Evolutionary conservation across 2,888 invertebrate genomes (phyloP).

Genomic region (Osedax fenrisi): DNA sequence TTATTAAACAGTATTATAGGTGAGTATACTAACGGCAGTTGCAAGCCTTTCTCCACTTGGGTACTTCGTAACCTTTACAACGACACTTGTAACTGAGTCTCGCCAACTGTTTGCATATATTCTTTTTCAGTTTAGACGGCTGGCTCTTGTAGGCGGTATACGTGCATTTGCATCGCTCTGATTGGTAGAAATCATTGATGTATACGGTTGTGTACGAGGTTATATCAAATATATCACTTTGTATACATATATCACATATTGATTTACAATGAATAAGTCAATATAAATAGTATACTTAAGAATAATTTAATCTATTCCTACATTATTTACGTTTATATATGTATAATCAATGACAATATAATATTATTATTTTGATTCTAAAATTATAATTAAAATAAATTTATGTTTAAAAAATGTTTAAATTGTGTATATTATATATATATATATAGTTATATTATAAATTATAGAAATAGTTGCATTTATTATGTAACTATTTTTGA

Average conservation of each 20-base stretch:
- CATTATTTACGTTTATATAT: no score
- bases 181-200: no score
- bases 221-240: no score
- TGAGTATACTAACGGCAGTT: constrained; percentile 9
- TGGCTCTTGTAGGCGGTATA: not conserved
- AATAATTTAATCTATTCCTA: no score
- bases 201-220: no score
- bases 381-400: not conserved
- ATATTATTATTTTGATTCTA: not conserved
- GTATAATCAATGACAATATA: no score
- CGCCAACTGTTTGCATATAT: not conserved
- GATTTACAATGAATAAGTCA: no score
- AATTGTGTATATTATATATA: not conserved
- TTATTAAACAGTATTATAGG: no score
- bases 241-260: no score
- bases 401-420: not conserved
- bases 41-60: not conserved
- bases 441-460: not conserved
- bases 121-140: not conserved
- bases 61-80: not conserved
- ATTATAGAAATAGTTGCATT: no score
- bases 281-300: no score
- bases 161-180: constrained; percentile 7
- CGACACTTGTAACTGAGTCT: not conserved
- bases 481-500: no score